phyloP scores from a whole-genome alignment of 2,888 invertebrate genomes.

The Monochamus alternatus region DNA sequence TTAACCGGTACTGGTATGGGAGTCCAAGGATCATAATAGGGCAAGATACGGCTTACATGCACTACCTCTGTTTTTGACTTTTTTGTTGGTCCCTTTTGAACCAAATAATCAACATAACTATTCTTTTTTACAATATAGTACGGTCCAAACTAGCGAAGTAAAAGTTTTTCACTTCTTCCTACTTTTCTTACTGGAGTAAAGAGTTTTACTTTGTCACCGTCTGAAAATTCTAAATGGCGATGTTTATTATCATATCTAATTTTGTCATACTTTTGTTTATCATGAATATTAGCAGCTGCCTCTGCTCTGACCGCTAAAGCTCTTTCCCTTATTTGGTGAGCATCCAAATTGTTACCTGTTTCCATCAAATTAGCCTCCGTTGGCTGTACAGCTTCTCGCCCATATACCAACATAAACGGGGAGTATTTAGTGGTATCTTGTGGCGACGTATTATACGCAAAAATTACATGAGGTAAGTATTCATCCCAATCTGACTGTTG shows the following conservation, averaged over 20 bases:
- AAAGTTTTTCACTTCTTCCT: slow-evolving; percentile 10
- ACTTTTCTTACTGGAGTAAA: slow-evolving; percentile 52
- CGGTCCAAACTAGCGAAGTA: slow-evolving; percentile 49
- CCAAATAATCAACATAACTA: slow-evolving; percentile 48
- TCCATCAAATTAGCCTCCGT: too few species aligned
- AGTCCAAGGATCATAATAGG: slow-evolving; percentile 40
- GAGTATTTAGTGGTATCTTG: too few species aligned
- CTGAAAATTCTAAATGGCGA: background rate
- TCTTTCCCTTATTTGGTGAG: too few species aligned
- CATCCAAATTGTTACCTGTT: too few species aligned
- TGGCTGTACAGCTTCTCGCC: too few species aligned
- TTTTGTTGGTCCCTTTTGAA: slow-evolving; percentile 36
- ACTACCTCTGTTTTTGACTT: slow-evolving; percentile 44
- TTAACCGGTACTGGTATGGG: background rate
- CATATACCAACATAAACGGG: too few species aligned
- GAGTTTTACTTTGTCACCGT: slow-evolving; percentile 49
- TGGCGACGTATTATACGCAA: too few species aligned
- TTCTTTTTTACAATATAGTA: slow-evolving; percentile 49
- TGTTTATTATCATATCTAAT: slow-evolving; percentile 53
- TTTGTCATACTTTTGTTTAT: slow-evolving; percentile 48
- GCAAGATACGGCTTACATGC: slow-evolving; percentile 48
- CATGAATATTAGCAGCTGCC: background rate
- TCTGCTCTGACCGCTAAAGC: background rate
- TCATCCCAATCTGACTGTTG: too few species aligned
- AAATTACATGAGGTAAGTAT: too few species aligned